phyloP scores from a whole-genome alignment of 2,113 vertebrate genomes.

The Campylomormyrus tamandua region DNA sequence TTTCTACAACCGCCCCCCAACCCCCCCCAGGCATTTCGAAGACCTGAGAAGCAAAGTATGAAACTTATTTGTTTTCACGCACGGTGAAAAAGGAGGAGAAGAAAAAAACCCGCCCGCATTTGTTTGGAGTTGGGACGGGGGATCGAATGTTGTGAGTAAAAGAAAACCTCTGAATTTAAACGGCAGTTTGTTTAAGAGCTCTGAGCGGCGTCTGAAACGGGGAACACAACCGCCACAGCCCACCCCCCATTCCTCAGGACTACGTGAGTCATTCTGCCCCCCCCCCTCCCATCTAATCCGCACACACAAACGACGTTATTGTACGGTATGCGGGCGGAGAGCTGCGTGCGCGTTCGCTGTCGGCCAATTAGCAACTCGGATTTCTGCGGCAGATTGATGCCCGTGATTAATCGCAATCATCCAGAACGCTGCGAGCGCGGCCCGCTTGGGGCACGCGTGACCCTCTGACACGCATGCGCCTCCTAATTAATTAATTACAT shows the following conservation, averaged over 20 bases:
- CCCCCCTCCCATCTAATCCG: not conserved
- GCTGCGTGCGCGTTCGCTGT: not conserved
- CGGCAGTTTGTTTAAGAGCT: not conserved
- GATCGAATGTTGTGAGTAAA: slow-evolving; percentile 5
- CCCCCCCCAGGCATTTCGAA: not conserved
- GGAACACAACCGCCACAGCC: not conserved
- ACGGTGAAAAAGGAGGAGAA: not conserved
- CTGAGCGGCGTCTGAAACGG: not conserved
- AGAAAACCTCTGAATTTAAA: not conserved
- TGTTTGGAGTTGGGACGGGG: not conserved
- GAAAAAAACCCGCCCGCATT: not conserved
- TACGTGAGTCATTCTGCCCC: not conserved
- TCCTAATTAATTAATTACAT: slow-evolving; percentile 26
- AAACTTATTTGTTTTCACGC: not conserved
- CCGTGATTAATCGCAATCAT: slow-evolving; percentile 20
- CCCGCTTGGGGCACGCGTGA: slow-evolving; percentile 7
- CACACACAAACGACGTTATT: not conserved
- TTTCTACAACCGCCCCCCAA: not conserved
- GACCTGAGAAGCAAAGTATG: not conserved
- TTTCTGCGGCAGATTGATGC: slow-evolving; percentile 5
- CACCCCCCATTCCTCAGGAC: not conserved
- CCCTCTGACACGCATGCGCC: not conserved
- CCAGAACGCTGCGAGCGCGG: not conserved
- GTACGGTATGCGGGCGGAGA: not conserved
- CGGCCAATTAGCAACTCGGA: slow-evolving; percentile 13